Evolutionary conservation across 2,113 vertebrate species (phyloP).

Genomic region (Phoxinus phoxinus): DNA sequence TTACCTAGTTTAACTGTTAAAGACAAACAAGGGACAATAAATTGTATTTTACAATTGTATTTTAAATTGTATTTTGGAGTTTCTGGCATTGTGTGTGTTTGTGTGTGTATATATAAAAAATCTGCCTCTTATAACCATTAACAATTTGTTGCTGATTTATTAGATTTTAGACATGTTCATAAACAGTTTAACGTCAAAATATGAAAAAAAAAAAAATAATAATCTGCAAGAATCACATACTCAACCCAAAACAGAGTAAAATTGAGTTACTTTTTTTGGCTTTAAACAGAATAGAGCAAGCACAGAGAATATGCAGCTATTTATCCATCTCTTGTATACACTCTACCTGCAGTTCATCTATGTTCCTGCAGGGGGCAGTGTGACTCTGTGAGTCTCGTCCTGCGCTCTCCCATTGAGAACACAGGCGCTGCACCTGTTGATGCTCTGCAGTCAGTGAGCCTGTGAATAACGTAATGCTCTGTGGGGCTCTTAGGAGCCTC

Average conservation of each 20-base stretch:
- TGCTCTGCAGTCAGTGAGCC: constrained; percentile 46
- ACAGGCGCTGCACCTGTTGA: constrained; percentile 49
- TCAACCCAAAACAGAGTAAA: neutral
- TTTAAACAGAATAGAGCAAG: neutral
- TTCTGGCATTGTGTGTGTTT: too few species aligned
- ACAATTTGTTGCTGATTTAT: neutral
- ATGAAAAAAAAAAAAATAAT: neutral
- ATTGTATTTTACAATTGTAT: too few species aligned
- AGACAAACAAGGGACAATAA: too few species aligned
- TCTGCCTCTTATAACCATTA: neutral
- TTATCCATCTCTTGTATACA: neutral
- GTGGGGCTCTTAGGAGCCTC: constrained; percentile 29
- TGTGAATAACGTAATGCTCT: constrained; percentile 40
- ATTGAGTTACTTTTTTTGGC: neutral
- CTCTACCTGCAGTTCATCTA: neutral
- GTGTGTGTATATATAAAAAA: neutral
- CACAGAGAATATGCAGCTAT: neutral
- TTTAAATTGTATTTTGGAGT: too few species aligned
- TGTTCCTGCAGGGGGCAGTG: constrained; percentile 61
- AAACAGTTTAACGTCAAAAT: neutral
- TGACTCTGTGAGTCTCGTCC: constrained; percentile 47
- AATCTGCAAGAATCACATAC: neutral
- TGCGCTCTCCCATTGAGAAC: neutral
- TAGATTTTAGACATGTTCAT: neutral
- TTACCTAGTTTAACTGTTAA: too few species aligned